These are phyloP conservation scores for Seira ritae DNA, from an alignment of 2,888 invertebrate genomes.

Conservation along the genomic window DNA sequence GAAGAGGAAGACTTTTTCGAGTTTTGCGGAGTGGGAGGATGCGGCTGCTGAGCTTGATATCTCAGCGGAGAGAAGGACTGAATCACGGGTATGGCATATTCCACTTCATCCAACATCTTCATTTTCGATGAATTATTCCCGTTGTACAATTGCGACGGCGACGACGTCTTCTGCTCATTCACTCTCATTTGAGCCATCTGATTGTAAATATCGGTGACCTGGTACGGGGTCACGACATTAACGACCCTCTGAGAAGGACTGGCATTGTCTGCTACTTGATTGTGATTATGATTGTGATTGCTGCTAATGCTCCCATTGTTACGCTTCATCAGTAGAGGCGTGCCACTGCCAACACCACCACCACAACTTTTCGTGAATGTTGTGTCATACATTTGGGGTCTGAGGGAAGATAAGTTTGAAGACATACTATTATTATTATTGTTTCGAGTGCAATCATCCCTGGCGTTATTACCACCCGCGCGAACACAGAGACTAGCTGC, in stretches of 20 bases:
- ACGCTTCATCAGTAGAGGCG: constrained; percentile 25
- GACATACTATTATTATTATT: constrained; percentile 36
- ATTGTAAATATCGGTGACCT: constrained; percentile 68
- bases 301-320: constrained; percentile 28
- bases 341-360: no score
- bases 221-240: constrained; percentile 70
- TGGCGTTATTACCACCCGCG: not conserved
- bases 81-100: constrained; percentile 65
- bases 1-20: not conserved
- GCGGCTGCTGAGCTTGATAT: constrained; percentile 2
- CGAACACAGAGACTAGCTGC: constrained; percentile 68
- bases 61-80: constrained; percentile 32
- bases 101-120: constrained; percentile 57
- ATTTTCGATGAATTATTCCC: constrained; percentile 36
- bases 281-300: constrained; percentile 48
- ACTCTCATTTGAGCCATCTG: constrained; percentile 43
- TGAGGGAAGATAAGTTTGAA: constrained; percentile 35
- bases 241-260: constrained; percentile 61
- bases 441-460: not conserved
- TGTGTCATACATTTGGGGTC: constrained; percentile 55
- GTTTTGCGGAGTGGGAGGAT: constrained; percentile 22
- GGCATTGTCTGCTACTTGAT: constrained; percentile 31
- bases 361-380: constrained; percentile 49
- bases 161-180: constrained; percentile 26
- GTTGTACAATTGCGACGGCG: not conserved